These are phyloP conservation scores for Halocynthia aurantium DNA, from an alignment of 23 tunicate genomes.

Conservation along the genomic window DNA sequence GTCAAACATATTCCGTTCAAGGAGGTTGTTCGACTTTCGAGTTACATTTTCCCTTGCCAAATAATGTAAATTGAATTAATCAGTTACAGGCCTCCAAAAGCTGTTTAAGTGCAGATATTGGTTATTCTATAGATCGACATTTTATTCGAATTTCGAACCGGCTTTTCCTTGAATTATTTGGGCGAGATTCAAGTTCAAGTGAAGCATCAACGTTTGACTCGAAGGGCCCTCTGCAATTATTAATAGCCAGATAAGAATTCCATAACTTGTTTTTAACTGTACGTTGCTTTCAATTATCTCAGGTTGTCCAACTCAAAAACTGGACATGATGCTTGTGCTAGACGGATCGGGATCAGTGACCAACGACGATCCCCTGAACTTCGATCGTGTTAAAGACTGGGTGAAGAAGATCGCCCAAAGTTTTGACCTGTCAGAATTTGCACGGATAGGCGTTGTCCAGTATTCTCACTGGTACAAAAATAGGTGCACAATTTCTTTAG, in stretches of 20 bases:
- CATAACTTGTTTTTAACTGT: too few species aligned
- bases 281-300: background rate
- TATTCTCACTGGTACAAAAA: slow-evolving; percentile 53
- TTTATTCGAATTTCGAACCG: background rate
- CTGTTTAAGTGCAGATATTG: too few species aligned
- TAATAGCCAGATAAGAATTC: too few species aligned
- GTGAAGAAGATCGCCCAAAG: slow-evolving; percentile 47
- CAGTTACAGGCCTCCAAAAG: too few species aligned
- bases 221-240: too few species aligned
- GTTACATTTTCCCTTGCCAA: too few species aligned
- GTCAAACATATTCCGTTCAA: background rate
- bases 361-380: slow-evolving; percentile 36
- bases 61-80: too few species aligned
- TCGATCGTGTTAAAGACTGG: slow-evolving; percentile 71
- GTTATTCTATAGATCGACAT: too few species aligned
- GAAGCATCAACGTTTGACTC: too few species aligned
- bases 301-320: slow-evolving; percentile 52
- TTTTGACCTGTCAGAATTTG: slow-evolving; percentile 37
- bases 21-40: too few species aligned
- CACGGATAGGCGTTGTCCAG: slow-evolving; percentile 64
- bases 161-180: background rate
- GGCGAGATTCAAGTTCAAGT: too few species aligned
- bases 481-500: slow-evolving; percentile 3
- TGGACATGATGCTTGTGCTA: slow-evolving; percentile 62
- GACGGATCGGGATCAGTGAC: slow-evolving; percentile 89